Conservation (phyloP, 2,888 invertebrate species). For the Cyclophora punctaria region DNA sequence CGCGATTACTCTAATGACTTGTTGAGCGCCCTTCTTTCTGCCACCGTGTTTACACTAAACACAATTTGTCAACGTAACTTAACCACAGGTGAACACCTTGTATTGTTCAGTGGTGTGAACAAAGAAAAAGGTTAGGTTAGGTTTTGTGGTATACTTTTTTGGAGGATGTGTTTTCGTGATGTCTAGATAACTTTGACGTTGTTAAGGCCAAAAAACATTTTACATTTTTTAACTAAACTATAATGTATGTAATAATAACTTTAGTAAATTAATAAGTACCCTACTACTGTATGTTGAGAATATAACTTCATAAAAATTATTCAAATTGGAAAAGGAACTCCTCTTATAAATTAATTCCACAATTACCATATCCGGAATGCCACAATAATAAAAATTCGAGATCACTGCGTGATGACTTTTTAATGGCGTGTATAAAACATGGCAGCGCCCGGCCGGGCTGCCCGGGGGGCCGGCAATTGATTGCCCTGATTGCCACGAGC, state of each 20-base stretch:
- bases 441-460: conserved; percentile 8
- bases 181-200: too few relatives aligned
- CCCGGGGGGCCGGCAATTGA: conserved; percentile 13
- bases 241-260: too few relatives aligned
- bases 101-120: background rate
- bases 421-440: conserved; percentile 19
- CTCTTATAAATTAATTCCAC: conserved; percentile 9
- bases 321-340: too few relatives aligned
- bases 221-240: too few relatives aligned
- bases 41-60: background rate
- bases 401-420: conserved; percentile 19
- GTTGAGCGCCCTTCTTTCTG: conserved; percentile 18
- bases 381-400: conserved; percentile 14
- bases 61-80: conserved; percentile 1
- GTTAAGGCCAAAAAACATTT: too few relatives aligned
- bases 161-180: too few relatives aligned
- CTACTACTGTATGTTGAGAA: too few relatives aligned
- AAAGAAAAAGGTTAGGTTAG: background rate
- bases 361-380: conserved; percentile 14
- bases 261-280: too few relatives aligned
- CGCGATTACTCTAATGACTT: conserved; percentile 25
- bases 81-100: too few relatives aligned
- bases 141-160: too few relatives aligned
- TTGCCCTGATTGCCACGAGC: conserved; percentile 18
- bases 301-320: too few relatives aligned